Evolutionary conservation across 2,888 invertebrate genomes (phyloP).

Genomic region (Azorinus chamasolen): DNA sequence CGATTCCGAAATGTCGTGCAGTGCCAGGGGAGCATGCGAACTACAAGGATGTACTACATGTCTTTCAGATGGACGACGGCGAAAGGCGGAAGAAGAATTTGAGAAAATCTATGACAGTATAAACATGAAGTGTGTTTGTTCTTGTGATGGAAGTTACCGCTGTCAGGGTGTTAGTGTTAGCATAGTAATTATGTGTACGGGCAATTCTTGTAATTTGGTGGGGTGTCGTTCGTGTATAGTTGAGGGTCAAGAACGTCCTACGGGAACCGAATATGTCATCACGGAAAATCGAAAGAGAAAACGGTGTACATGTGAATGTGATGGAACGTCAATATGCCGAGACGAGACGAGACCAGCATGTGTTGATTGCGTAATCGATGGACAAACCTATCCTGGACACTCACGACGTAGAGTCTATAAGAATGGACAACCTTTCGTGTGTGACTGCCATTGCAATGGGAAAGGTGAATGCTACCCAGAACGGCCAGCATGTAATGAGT

Average conservation of each 20-base stretch:
- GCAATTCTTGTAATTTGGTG: conserved; percentile 38
- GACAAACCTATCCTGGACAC: conserved; percentile 53
- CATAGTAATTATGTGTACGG: conserved; percentile 48
- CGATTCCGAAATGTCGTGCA: conserved; percentile 36
- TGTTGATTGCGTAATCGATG: conserved; percentile 55
- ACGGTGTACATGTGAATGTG: conserved; percentile 75
- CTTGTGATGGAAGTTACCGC: conserved; percentile 79
- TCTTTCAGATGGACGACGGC: conserved; percentile 65
- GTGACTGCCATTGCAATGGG: conserved; percentile 55
- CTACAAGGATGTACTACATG: conserved; percentile 70
- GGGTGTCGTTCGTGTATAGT: conserved; percentile 65
- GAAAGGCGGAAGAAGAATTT: conserved; percentile 70
- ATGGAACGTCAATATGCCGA: conserved; percentile 60
- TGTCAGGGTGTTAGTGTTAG: conserved; percentile 70
- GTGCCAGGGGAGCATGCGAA: conserved; percentile 22
- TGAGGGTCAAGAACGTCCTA: conserved; percentile 38
- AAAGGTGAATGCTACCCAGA: conserved; percentile 28
- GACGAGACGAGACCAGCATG: conserved; percentile 35
- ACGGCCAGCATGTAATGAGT: conserved; percentile 35
- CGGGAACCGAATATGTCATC: conserved; percentile 42
- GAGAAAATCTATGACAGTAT: conserved; percentile 55
- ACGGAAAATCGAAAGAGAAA: conserved; percentile 18
- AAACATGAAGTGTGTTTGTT: conserved; percentile 55
- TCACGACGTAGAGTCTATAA: conserved; percentile 50
- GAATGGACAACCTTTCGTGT: conserved; percentile 37